phyloP scores from a whole-genome alignment of 2,888 invertebrate species.

The Drosophila rubida region DNA sequence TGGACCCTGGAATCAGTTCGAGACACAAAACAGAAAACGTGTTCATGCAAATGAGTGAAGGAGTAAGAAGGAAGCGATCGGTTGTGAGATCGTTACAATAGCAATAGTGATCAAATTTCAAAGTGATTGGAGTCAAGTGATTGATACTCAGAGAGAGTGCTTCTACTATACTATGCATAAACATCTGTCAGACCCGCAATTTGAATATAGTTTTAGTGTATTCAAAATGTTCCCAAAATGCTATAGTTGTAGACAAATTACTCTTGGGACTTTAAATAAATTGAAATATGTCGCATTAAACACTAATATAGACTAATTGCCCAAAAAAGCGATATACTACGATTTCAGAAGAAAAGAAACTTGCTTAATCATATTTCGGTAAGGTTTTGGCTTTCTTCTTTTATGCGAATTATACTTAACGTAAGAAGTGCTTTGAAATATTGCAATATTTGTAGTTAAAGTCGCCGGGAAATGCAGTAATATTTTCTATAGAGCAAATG shows the following conservation, averaged over 20 bases:
- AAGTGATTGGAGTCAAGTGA: background rate
- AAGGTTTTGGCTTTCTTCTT: background rate
- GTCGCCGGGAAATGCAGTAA: background rate
- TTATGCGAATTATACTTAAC: too few species aligned
- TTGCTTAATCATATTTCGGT: background rate
- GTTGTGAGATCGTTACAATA: slow-evolving; percentile 18
- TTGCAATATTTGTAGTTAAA: background rate
- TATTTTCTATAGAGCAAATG: background rate
- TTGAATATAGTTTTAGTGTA: too few species aligned
- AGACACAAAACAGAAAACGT: slow-evolving; percentile 69
- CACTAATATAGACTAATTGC: background rate
- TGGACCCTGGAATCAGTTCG: slow-evolving; percentile 89
- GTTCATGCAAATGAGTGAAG: slow-evolving; percentile 69
- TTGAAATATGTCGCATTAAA: background rate
- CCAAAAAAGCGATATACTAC: too few species aligned
- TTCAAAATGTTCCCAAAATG: too few species aligned
- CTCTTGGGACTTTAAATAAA: background rate
- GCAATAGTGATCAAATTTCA: background rate
- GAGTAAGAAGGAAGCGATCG: slow-evolving; percentile 41
- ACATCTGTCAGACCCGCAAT: too few species aligned
- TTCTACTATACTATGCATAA: too few species aligned
- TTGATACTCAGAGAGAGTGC: too few species aligned
- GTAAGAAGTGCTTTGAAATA: too few species aligned
- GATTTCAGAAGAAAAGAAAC: background rate
- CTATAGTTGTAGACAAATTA: background rate